These are phyloP conservation scores for Rhingia rostrata DNA, from an alignment of 2,888 invertebrate species.

Conservation along the genomic window DNA sequence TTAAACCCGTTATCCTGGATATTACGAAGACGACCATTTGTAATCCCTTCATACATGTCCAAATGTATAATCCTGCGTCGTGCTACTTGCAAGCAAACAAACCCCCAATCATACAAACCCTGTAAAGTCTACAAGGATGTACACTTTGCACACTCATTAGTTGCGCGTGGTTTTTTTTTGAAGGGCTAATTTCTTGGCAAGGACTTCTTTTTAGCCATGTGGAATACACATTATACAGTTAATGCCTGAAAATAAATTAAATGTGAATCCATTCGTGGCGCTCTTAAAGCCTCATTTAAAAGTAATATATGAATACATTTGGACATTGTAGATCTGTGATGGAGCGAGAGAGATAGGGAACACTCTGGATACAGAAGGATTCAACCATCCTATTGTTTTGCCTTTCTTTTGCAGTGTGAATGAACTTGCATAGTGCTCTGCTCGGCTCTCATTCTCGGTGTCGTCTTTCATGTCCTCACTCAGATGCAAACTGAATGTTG, in stretches of 20 bases:
- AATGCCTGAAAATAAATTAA: conserved; percentile 41
- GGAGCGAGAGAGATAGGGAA: background rate
- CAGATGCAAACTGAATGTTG: background rate
- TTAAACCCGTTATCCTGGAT: conserved; percentile 18
- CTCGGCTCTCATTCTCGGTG: conserved; percentile 8
- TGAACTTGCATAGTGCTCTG: conserved; percentile 51
- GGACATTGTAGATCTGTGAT: conserved; percentile 56
- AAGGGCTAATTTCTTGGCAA: conserved; percentile 57
- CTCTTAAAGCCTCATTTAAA: conserved; percentile 58
- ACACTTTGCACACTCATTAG: conserved; percentile 60
- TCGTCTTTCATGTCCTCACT: conserved; percentile 31
- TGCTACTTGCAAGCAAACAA: conserved; percentile 21
- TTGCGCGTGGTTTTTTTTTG: conserved; percentile 31
- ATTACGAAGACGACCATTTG: conserved; percentile 1
- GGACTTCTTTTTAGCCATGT: conserved; percentile 13
- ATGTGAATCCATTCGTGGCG: conserved; percentile 40
- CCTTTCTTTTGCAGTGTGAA: conserved; percentile 59
- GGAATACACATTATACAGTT: conserved; percentile 15
- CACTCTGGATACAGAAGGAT: conserved; percentile 15
- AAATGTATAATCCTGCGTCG: conserved; percentile 17
- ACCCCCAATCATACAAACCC: conserved; percentile 30
- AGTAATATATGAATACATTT: conserved; percentile 31
- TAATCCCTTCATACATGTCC: conserved; percentile 4
- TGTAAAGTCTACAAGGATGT: conserved; percentile 34
- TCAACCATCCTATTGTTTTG: conserved; percentile 47